Percentiles rank a stretch among this genome's conserved stretches.
These are phyloP conservation scores for Amphiura filiformis DNA, from an alignment of 35 echinoderm and acorn worm species.

Conservation along the genomic window DNA sequence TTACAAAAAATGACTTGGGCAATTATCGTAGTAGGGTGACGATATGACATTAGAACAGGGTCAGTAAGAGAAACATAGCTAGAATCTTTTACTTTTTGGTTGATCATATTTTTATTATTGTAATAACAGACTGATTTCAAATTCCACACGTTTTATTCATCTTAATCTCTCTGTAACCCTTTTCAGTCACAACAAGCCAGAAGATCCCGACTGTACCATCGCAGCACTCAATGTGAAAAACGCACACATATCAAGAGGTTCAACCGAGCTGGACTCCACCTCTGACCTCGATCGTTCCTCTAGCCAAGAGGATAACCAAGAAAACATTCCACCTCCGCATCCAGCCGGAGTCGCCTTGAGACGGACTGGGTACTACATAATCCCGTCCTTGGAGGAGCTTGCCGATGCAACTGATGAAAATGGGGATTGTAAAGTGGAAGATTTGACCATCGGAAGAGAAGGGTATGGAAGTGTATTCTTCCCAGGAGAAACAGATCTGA, in stretches of 20 bases:
- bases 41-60: no score
- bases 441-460: slow-evolving; percentile 67
- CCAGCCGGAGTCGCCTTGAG: slow-evolving; percentile 68
- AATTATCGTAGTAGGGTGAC: no score
- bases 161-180: no score
- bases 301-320: slow-evolving; percentile 42
- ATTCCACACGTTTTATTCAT: no score
- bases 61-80: no score
- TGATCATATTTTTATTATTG: no score
- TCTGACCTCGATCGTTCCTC: slow-evolving; percentile 68
- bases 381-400: slow-evolving; percentile 77
- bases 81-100: no score
- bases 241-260: background rate
- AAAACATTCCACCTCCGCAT: slow-evolving; percentile 65
- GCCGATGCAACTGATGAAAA: slow-evolving; percentile 49
- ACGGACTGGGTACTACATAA: slow-evolving; percentile 70
- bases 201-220: slow-evolving; percentile 90
- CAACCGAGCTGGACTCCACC: slow-evolving; percentile 28
- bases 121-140: no score
- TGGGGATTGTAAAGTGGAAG: slow-evolving; percentile 64
- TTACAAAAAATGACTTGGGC: no score
- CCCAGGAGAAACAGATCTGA: slow-evolving; percentile 68
- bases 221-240: slow-evolving; percentile 61
- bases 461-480: slow-evolving; percentile 97
- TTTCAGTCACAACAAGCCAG: slow-evolving; percentile 43